Evolutionary conservation across 2,113 vertebrate genomes (phyloP).

Genomic region (Cephalopterus ornatus): DNA sequence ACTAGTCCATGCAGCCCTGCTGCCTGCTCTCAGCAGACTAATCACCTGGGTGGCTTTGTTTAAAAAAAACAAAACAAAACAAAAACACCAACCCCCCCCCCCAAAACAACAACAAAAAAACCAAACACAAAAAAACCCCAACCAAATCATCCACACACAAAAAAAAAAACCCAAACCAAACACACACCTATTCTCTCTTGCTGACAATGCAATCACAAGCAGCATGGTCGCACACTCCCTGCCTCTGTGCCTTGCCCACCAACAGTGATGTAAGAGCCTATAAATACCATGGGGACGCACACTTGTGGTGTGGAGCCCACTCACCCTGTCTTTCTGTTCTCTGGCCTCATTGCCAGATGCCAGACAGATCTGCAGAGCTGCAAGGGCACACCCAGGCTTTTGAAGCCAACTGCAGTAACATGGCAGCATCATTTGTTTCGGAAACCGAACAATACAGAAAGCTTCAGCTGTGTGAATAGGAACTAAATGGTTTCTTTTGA

Average conservation of each 20-base stretch:
- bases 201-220: background rate
- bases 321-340: background rate
- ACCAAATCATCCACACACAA: background rate
- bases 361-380: background rate
- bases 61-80: background rate
- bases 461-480: background rate
- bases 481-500: background rate
- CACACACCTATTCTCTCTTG: background rate
- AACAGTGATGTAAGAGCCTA: background rate
- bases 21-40: background rate
- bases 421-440: background rate
- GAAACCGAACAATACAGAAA: background rate
- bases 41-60: background rate
- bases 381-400: background rate
- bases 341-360: background rate
- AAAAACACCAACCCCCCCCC: too few relatives aligned
- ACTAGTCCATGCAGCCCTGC: background rate
- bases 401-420: fast-evolving
- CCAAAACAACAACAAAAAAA: background rate
- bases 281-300: background rate
- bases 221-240: fast-evolving
- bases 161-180: background rate
- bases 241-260: background rate
- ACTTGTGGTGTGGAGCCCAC: fast-evolving
- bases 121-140: background rate